Percentiles rank a stretch among this genome's conserved stretches.
These are phyloP conservation scores for Panthera tigris DNA, from an alignment of 2,113 vertebrate species.

Conservation along the genomic window DNA sequence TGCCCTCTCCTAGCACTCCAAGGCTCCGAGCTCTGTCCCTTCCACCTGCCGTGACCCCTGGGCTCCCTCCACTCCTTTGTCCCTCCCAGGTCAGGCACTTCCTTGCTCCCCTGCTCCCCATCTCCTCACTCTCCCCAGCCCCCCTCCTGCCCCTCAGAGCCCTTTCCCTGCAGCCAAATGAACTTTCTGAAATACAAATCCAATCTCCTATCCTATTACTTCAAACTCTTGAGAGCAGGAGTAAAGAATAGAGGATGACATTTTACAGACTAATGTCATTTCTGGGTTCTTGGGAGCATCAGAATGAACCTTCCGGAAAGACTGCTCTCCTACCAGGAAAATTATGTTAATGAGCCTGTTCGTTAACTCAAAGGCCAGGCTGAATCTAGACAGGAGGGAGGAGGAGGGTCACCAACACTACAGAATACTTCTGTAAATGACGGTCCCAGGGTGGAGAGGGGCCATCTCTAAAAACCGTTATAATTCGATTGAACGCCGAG, in stretches of 20 bases:
- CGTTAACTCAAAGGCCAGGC: not conserved
- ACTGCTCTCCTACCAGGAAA: not conserved
- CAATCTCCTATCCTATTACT: not conserved
- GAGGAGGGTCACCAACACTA: not conserved
- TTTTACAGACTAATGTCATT: conserved; percentile 7
- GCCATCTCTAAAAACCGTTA: not conserved
- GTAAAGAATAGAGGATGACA: not conserved
- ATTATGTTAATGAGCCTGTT: not conserved
- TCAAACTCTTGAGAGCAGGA: not conserved
- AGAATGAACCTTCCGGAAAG: conserved; percentile 14
- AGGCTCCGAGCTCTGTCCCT: no score
- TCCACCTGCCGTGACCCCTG: not conserved
- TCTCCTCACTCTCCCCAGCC: no score
- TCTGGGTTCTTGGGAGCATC: not conserved
- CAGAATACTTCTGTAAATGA: not conserved
- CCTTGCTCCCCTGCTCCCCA: not conserved
- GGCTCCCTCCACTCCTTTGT: not conserved
- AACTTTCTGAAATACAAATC: not conserved
- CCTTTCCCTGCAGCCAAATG: not conserved
- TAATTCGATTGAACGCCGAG: not conserved
- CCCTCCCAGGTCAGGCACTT: not conserved
- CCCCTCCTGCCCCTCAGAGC: not conserved
- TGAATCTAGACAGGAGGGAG: not conserved
- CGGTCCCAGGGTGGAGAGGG: not conserved
- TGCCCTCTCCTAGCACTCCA: not conserved